Evolutionary conservation across 35 echinoderm and acorn worm species (phyloP).

Genomic region (Patiria miniata): DNA sequence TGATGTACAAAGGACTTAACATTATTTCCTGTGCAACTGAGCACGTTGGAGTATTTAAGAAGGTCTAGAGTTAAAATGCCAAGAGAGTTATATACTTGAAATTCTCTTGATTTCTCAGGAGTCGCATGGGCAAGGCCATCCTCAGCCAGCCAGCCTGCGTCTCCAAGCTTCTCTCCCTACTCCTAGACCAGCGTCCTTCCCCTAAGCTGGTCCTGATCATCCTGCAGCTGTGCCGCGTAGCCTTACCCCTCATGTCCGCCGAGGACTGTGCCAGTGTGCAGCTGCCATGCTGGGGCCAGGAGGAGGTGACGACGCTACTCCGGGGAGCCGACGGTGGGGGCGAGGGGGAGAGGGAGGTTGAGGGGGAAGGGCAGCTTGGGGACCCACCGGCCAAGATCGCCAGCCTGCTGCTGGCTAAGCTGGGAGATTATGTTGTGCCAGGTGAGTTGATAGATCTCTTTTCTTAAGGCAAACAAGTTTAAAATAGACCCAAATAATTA

Average conservation of each 20-base stretch:
- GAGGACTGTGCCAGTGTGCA: slow-evolving; percentile 75
- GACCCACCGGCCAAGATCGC: slow-evolving; percentile 82
- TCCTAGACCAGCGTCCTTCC: slow-evolving; percentile 83
- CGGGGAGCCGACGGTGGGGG: neutral
- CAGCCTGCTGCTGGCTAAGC: slow-evolving; percentile 81
- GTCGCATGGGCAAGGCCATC: slow-evolving; percentile 81
- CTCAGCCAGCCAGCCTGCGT: slow-evolving; percentile 86
- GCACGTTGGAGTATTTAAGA: too few relatives aligned
- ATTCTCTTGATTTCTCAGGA: slow-evolving; percentile 37
- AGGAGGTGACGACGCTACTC: slow-evolving; percentile 38
- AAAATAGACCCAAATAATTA: too few relatives aligned
- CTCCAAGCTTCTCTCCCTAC: slow-evolving; percentile 75
- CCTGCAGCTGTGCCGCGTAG: slow-evolving; percentile 79
- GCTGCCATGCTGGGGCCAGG: slow-evolving; percentile 77
- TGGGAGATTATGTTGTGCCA: slow-evolving; percentile 83
- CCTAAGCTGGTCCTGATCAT: slow-evolving; percentile 87
- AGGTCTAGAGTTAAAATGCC: neutral
- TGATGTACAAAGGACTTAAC: too few relatives aligned
- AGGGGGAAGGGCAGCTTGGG: slow-evolving; percentile 14
- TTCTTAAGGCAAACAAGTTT: too few relatives aligned
- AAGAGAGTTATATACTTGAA: neutral
- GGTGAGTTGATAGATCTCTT: slow-evolving; percentile 31
- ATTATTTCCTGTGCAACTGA: too few relatives aligned
- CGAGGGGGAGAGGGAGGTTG: slow-evolving; percentile 41
- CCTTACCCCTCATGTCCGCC: slow-evolving; percentile 78